phyloP scores from a whole-genome alignment of 2,797 vertebrate species.

The Esox masquinongy region DNA sequence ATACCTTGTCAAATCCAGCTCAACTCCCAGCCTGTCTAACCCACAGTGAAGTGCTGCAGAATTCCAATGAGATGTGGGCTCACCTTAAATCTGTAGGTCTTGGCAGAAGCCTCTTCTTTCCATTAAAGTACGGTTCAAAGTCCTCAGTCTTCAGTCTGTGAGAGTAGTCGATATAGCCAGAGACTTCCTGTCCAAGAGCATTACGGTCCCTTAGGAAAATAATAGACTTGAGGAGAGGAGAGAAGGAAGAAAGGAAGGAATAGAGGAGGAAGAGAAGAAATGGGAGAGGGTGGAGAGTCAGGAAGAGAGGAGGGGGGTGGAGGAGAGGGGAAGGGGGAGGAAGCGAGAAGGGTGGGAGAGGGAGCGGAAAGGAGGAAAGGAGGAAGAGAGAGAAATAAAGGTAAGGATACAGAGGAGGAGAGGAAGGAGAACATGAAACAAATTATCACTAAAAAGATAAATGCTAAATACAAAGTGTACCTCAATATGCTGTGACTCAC shows the following conservation, averaged over 20 bases:
- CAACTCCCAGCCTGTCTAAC: slow-evolving; percentile 32
- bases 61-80: slow-evolving; percentile 46
- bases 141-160: slow-evolving; percentile 84
- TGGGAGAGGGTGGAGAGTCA: not conserved
- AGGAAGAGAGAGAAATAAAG: not conserved
- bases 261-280: not conserved
- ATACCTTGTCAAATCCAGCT: slow-evolving; percentile 48
- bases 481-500: too few species aligned
- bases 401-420: not conserved
- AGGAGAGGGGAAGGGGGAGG: too few species aligned
- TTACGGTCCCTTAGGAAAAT: slow-evolving; percentile 89
- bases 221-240: slow-evolving; percentile 55
- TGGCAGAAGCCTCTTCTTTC: slow-evolving; percentile 84
- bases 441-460: too few species aligned
- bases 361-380: not conserved
- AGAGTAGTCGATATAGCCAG: slow-evolving; percentile 88
- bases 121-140: slow-evolving; percentile 84
- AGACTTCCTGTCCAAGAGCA: slow-evolving; percentile 82
- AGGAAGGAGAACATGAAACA: not conserved
- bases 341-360: not conserved
- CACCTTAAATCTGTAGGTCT: slow-evolving; percentile 84
- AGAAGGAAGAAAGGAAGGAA: too few species aligned
- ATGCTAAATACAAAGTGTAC: too few species aligned
- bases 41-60: slow-evolving; percentile 44
- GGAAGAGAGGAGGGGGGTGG: too few species aligned